These are phyloP conservation scores for Polyergus mexicanus DNA, from an alignment of 1,140 invertebrate genomes.

Conservation along the genomic window DNA sequence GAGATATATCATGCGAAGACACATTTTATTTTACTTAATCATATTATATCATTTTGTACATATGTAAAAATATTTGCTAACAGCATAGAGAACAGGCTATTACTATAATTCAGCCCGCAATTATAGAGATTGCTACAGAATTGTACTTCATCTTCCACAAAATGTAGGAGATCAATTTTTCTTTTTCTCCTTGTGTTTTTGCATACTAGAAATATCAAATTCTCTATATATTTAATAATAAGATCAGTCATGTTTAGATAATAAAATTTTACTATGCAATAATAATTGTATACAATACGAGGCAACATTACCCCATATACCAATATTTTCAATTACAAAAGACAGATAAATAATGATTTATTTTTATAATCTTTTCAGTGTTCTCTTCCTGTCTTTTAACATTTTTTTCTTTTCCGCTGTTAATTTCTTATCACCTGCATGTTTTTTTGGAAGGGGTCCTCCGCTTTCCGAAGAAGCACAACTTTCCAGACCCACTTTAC, in stretches of 20 bases:
- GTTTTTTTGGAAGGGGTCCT: constrained; percentile 94
- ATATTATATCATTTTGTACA: constrained; percentile 74
- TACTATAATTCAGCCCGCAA: constrained; percentile 55
- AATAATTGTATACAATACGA: constrained; percentile 77
- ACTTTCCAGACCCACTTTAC: constrained; percentile 81
- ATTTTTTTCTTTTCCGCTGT: constrained; percentile 92
- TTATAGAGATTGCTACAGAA: constrained; percentile 70
- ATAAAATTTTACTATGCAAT: constrained; percentile 78
- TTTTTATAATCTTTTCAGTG: constrained; percentile 94
- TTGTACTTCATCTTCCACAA: constrained; percentile 70
- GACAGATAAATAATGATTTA: constrained; percentile 64
- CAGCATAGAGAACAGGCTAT: constrained; percentile 58
- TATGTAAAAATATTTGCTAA: constrained; percentile 78
- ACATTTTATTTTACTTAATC: constrained; percentile 77
- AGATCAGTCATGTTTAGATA: constrained; percentile 77
- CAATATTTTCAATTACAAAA: constrained; percentile 77
- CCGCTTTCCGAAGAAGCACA: constrained; percentile 85
- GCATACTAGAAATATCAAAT: constrained; percentile 72
- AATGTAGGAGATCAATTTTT: constrained; percentile 64
- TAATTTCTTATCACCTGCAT: constrained; percentile 93
- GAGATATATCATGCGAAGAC: constrained; percentile 54
- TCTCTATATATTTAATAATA: constrained; percentile 77
- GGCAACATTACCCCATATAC: constrained; percentile 75
- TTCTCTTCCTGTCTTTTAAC: constrained; percentile 94
- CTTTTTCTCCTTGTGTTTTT: constrained; percentile 18